Evolutionary conservation across 1,140 invertebrate species (phyloP), one percentile per base, ranked within the genome.

Genomic region (Anagrus nilaparvatae): DNA sequence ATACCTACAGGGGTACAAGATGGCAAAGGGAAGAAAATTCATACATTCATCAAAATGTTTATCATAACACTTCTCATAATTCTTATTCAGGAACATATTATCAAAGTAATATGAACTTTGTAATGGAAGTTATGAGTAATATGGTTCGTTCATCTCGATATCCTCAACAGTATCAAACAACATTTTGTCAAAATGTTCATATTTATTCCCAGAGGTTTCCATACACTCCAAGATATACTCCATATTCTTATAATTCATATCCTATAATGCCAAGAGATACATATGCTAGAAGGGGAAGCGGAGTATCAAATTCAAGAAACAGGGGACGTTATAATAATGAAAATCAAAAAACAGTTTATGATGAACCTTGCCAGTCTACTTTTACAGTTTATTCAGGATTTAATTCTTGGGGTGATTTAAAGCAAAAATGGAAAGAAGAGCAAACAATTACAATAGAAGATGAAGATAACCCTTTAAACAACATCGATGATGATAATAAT

Each of bases 381-480:
- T 65, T 64, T 40, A 49, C 41, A 9, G 58, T 51, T 38, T 14
- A 50, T 5, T 50, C 57, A 7, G 61, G 55, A 31, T 46, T 47
- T 32, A 49, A 46, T 7, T 59, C 61, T 0, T 69, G 66, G 66
- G 19, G 47, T 2, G 59, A 69, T 33, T 44, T 65, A n/a, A 69
- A 67, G 37, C 49, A 47, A 30, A 66, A 56, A 37, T 65, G 61
- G 63, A 50, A 49, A 12, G 64, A 69, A 4, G 58, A 60, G 25
- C 64, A 60, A 38, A 67, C 60, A 1, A 69, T 69, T 5, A 66
- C 60, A 0, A 67, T 69, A 13, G 58, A 61, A 14, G 65, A 67
- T 29, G 65, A 69, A 18, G 60, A 69, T 9, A 50, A 52, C 29
- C 7, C 7, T 12, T 30, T 25, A n/a, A 52, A 28, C 17, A 49